Conservation (phyloP, 2,797 vertebrate genomes). For the Margarornis squamiger region DNA sequence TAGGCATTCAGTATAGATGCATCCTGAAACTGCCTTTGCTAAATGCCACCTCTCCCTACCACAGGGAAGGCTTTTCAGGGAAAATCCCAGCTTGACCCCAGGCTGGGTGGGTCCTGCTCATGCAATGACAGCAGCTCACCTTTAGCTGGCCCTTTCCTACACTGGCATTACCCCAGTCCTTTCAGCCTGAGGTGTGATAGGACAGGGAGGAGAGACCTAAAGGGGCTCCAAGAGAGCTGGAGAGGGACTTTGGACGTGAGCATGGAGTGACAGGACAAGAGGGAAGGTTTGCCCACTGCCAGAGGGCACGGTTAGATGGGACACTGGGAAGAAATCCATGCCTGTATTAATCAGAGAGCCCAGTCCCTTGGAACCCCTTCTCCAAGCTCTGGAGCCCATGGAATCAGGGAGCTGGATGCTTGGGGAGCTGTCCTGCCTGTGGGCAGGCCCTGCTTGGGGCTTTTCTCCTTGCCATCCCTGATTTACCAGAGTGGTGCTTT, state of each 20-base stretch:
- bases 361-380: neutral
- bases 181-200: neutral
- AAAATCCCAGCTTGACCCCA: neutral
- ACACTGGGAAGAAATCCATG: neutral
- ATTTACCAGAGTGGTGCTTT: neutral
- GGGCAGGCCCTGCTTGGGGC: accelerated
- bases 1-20: neutral
- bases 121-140: neutral
- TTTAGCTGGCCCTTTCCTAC: neutral
- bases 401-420: neutral
- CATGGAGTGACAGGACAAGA: neutral
- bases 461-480: neutral
- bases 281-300: neutral
- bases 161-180: neutral
- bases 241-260: neutral
- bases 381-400: neutral
- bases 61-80: neutral
- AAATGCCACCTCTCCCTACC: neutral
- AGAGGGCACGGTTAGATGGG: neutral
- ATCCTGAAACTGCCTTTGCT: neutral
- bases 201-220: neutral
- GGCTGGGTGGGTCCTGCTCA: neutral
- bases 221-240: neutral
- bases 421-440: accelerated
- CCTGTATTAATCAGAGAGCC: neutral